Percentiles rank a stretch among this genome's conserved stretches.
Conservation (phyloP, 2,797 vertebrate species). For the Lutjanus campechanus region DNA sequence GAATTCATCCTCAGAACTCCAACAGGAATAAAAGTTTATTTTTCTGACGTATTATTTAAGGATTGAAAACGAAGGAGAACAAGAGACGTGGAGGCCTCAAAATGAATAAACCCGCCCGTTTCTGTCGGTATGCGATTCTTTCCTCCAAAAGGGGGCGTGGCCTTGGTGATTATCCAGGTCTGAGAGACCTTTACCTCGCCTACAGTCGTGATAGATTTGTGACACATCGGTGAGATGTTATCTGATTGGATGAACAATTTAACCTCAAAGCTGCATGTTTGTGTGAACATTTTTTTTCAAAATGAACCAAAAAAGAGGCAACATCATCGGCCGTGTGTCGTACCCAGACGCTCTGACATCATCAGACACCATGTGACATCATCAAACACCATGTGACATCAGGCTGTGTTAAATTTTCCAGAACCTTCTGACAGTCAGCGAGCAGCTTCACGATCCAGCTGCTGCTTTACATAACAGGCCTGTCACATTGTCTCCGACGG, state of each 20-base stretch:
- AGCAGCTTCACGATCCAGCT: constrained; percentile 29
- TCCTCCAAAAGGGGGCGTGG: too few species aligned
- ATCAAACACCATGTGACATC: constrained; percentile 8
- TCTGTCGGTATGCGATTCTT: too few species aligned
- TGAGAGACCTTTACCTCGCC: too few species aligned
- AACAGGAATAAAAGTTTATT: too few species aligned
- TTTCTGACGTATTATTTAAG: too few species aligned
- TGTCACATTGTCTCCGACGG: constrained; percentile 33
- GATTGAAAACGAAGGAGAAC: too few species aligned
- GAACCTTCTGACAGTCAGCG: constrained; percentile 30
- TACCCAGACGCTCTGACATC: background rate
- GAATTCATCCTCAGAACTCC: too few species aligned
- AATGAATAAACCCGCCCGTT: too few species aligned
- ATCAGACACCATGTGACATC: constrained; percentile 10
- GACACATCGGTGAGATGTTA: background rate
- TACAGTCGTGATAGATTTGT: background rate
- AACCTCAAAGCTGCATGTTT: background rate
- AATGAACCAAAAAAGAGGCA: background rate
- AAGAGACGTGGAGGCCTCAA: too few species aligned
- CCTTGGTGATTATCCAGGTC: too few species aligned
- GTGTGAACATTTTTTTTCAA: background rate
- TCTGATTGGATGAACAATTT: background rate
- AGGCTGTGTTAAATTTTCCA: constrained; percentile 6
- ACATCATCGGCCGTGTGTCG: background rate
- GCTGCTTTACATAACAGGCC: constrained; percentile 63